Evolutionary conservation across 2,888 invertebrate species (phyloP), one percentile per base, ranked within the genome.

Genomic region (Amiota mariae): DNA sequence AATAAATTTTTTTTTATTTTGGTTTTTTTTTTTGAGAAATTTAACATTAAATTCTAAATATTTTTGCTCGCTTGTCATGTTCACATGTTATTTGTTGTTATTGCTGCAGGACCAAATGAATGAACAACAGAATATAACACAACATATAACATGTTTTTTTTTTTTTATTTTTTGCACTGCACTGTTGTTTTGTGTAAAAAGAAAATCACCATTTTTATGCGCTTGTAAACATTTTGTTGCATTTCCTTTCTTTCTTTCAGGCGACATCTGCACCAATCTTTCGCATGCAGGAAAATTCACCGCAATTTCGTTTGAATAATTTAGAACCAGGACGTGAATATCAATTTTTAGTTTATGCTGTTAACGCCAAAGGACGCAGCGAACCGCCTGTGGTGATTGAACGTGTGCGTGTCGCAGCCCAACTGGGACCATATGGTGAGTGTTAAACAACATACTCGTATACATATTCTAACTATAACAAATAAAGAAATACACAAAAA

Each of bases 281-380:
- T 88, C 90, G 94, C 82, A 91, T 93, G 83, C 91, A 93, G 87
- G 92, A 94, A 89, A 91, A 92, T 77, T 91, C 91, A 75, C 95
- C 95, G 1, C 92, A 93, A 81, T 95, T 95, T 85, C 92, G 93
- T 66, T 91, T 96, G 73, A 94, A 93, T 86, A 93, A 93, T 79
- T 91, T 97, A 75, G 92, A 94, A 74, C 94, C 96, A 18, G 95
- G 95, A 71, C 92, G 93, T 80, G 92, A 93, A 86, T 97, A 96
- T 90, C 94, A 95, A 86, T 92, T 96, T 78, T 91, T 93, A 78
- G 94, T 96, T 48, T 96, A 95, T 88, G 95, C 96, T 20, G 94
- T 95, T 80, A 97, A 96, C 81, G 94, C 95, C 9, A 93, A 94
- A 85, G 96, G 96, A 75, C 92, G 94, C 79, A 96, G 95, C 78